Evolutionary conservation across 2,113 vertebrate species (phyloP).

Genomic region (Oostethus manadensis): DNA sequence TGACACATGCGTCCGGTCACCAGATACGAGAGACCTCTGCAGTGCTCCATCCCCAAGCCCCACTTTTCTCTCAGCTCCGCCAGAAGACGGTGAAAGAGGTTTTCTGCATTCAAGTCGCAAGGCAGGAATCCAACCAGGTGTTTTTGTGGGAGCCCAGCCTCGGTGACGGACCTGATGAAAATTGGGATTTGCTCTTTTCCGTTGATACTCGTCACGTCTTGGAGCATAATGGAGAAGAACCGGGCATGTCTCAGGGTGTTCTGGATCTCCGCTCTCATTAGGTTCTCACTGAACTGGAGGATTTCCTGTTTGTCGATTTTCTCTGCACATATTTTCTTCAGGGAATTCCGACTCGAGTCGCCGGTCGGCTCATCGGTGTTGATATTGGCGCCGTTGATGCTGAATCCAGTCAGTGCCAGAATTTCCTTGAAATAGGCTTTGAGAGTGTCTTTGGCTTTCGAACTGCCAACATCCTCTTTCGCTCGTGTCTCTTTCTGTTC

Average conservation of each 20-base stretch:
- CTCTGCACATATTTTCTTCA: constrained; percentile 63
- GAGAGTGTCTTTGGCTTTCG: constrained; percentile 70
- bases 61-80: constrained; percentile 86
- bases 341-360: constrained; percentile 69
- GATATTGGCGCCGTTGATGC: constrained; percentile 77
- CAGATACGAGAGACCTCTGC: constrained; percentile 74
- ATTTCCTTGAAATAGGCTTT: constrained; percentile 81
- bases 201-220: constrained; percentile 82
- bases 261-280: constrained; percentile 86
- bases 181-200: constrained; percentile 88
- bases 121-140: constrained; percentile 89
- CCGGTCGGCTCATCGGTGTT: constrained; percentile 79
- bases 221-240: constrained; percentile 90
- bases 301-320: constrained; percentile 86
- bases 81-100: constrained; percentile 82
- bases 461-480: constrained; percentile 52
- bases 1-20: constrained; percentile 70
- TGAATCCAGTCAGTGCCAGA: constrained; percentile 80
- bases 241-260: constrained; percentile 78
- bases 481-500: constrained; percentile 38
- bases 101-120: constrained; percentile 80
- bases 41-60: constrained; percentile 93
- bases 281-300: constrained; percentile 85
- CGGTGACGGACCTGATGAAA: constrained; percentile 85
- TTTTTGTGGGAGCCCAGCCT: constrained; percentile 85